Evolutionary conservation across 2,113 vertebrate genomes (phyloP), one percentile per base, ranked within the genome.

Genomic region (Chauna torquata): DNA sequence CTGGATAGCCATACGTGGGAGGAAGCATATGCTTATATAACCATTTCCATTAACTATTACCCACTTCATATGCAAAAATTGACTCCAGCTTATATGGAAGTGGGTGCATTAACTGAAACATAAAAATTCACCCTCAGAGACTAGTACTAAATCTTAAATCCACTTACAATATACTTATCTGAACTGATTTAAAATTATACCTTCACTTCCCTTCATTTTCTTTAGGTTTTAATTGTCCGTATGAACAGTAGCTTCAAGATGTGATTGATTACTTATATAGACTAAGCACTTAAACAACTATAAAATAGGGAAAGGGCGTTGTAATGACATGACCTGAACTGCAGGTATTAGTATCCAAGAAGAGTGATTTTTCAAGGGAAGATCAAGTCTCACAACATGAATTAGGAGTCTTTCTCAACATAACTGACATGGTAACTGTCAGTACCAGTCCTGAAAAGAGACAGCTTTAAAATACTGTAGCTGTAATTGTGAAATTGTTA

Each of bases 321-420:
- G 45, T 79, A 91, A 96, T 88, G 90, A 52, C 52, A 62, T 81
- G 59, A 42, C 90, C 94, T 94, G 50, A 89, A n/a, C 25, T 92
- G 77, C 55, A 90, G 74, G 58, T 65, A 95, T 96, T 72, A 93
- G 55, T 72, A 94, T 93, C 86, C 85, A 93, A 90, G 87, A 88
- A 66, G 61, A 45, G 34, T 76, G 57, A 75, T 74, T 92, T 97
- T 94, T 94, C 76, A 95, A 75, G 76, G 40, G 36, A 84, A 88
- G 66, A 64, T 89, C 34, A 93, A 84, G 45, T 11, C 49, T 90
- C 38, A 50, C 36, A 88, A 15, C 25, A 75, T 34, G 72, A 80
- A 61, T 91, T 78, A 72, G 13, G 32, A 93, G 22, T 22, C 34
- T 66, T 94, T 88, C 52, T 83, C 22, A 49, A 32, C 23, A 54